These are phyloP conservation scores for Anser cygnoides DNA, from an alignment of 2,113 vertebrate species.

Conservation along the genomic window DNA sequence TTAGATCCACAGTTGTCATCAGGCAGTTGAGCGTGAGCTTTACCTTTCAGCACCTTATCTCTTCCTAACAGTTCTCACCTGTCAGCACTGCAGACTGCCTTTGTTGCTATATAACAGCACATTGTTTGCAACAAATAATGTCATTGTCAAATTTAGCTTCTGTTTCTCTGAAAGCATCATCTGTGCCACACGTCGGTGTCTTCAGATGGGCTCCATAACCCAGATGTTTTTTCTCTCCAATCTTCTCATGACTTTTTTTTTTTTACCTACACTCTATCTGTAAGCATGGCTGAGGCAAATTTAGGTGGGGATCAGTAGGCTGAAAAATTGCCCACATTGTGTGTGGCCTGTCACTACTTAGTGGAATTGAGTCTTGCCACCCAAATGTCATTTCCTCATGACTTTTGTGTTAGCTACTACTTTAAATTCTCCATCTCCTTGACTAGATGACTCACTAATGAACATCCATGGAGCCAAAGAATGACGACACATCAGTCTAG, in stretches of 20 bases:
- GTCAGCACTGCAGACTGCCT: neutral
- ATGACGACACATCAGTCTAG: neutral
- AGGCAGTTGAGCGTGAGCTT: neutral
- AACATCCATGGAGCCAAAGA: neutral
- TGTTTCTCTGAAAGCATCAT: neutral
- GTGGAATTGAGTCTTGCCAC: neutral
- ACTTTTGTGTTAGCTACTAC: neutral
- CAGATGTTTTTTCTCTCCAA: neutral
- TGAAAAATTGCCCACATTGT: neutral
- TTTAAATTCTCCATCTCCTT: neutral
- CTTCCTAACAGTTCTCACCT: neutral
- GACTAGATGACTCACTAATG: neutral
- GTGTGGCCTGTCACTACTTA: neutral
- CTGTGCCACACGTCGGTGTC: neutral
- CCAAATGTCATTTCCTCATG: neutral
- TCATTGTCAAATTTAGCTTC: neutral
- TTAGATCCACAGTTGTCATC: neutral
- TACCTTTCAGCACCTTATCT: slow-evolving; percentile 12
- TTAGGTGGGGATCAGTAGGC: neutral
- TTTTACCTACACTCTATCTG: too few relatives aligned
- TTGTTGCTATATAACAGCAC: neutral
- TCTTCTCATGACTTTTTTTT: too few relatives aligned
- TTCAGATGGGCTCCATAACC: neutral
- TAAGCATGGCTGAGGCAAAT: neutral
- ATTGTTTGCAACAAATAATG: neutral